Percentiles rank a stretch among this genome's conserved stretches.
These are phyloP conservation scores for Micromys minutus DNA, from an alignment of 2,113 vertebrate species.

Conservation along the genomic window DNA sequence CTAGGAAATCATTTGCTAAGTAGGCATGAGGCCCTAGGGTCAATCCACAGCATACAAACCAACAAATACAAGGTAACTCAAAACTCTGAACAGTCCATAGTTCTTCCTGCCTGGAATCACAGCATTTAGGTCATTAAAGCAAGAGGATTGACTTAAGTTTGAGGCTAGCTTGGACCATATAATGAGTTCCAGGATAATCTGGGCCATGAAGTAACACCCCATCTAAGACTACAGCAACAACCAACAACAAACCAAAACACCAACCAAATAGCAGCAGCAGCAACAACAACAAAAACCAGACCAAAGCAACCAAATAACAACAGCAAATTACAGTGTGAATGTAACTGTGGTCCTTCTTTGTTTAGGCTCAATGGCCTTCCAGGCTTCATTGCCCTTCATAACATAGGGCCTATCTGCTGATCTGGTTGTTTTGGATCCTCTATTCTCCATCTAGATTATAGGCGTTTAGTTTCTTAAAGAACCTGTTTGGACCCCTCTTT, in stretches of 20 bases:
- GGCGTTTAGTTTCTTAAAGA: constrained; percentile 11
- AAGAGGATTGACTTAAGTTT: not conserved
- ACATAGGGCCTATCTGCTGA: not conserved
- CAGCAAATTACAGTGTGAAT: not conserved
- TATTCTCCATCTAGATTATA: not conserved
- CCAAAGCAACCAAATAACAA: not conserved
- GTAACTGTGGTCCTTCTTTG: not conserved
- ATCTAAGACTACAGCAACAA: not conserved
- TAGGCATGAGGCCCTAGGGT: not conserved
- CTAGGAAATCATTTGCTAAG: not conserved
- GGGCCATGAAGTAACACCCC: not conserved
- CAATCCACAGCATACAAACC: not conserved
- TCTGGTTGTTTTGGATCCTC: not conserved
- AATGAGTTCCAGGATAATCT: not conserved
- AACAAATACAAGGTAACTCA: not conserved
- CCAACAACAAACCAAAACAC: not conserved
- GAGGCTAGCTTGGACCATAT: not conserved
- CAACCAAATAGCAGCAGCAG: not conserved
- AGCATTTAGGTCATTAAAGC: not conserved
- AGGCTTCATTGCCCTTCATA: not conserved
- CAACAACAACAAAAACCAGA: not conserved
- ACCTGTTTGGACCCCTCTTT: not conserved
- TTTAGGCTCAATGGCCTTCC: not conserved
- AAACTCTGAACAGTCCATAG: not conserved
- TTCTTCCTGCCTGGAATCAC: not conserved